Conservation (phyloP, 2,797 vertebrate species). For the Bovichtus diacanthus region DNA sequence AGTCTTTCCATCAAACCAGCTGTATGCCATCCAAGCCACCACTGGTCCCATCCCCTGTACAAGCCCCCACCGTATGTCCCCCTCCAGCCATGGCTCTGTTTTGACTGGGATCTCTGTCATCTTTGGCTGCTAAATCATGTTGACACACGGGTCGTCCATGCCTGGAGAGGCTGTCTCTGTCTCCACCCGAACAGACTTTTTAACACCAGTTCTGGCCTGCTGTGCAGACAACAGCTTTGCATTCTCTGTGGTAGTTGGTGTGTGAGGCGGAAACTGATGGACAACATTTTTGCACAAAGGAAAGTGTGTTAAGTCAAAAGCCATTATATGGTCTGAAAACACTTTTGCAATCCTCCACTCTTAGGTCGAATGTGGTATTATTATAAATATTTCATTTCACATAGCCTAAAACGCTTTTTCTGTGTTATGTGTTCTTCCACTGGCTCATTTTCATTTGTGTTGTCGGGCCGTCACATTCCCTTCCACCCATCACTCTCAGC, state of each 20-base stretch:
- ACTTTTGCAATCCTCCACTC: not conserved
- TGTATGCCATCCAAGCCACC: conserved; percentile 55
- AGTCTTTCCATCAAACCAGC: conserved; percentile 63
- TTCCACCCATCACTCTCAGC: conserved; percentile 76
- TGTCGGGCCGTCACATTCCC: conserved; percentile 79
- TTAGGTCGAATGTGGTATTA: not conserved
- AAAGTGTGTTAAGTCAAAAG: not conserved
- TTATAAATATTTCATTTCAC: conserved; percentile 13
- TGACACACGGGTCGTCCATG: conserved; percentile 75
- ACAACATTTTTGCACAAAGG: not conserved
- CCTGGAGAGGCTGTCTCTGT: conserved; percentile 50
- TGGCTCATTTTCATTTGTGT: conserved; percentile 48
- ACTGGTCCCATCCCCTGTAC: conserved; percentile 64
- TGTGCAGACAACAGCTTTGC: conserved; percentile 19
- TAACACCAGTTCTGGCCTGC: not conserved
- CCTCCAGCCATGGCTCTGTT: conserved; percentile 68
- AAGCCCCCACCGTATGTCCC: conserved; percentile 41
- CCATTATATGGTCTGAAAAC: not conserved
- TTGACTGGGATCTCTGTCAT: conserved; percentile 82
- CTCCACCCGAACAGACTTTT: conserved; percentile 41
- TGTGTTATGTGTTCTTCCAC: conserved; percentile 16
- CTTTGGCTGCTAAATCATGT: conserved; percentile 80
- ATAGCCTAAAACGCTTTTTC: not conserved
- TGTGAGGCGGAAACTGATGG: not conserved
- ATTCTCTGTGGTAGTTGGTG: not conserved